These are phyloP conservation scores for Drosophila yooni DNA, from an alignment of 2,888 invertebrate genomes.

Conservation along the genomic window DNA sequence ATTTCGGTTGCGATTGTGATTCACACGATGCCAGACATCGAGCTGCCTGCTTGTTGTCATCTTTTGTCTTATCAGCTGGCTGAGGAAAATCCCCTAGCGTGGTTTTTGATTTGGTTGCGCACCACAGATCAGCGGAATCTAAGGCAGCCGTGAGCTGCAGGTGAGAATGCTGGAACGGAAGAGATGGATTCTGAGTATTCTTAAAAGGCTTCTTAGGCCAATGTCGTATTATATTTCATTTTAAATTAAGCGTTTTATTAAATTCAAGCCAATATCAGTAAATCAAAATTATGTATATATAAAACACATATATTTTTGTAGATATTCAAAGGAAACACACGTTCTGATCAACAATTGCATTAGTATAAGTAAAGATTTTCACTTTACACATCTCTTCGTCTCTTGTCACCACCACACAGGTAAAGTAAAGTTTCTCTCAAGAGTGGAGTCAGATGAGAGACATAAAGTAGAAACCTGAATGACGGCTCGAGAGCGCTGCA, in stretches of 20 bases:
- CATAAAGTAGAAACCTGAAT: slow-evolving; percentile 8
- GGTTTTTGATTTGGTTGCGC: slow-evolving; percentile 13
- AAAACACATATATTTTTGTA: neutral
- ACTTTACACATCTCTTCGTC: neutral
- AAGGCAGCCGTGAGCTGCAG: neutral
- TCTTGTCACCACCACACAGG: neutral
- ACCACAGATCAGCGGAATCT: neutral
- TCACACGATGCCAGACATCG: slow-evolving; percentile 30
- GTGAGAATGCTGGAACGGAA: neutral
- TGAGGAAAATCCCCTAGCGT: slow-evolving; percentile 33
- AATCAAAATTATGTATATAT: no score
- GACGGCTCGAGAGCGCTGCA: slow-evolving; percentile 23
- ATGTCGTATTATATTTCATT: neutral
- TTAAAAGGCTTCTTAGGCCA: neutral
- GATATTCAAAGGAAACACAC: neutral
- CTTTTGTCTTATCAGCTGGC: slow-evolving; percentile 14
- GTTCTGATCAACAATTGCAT: neutral
- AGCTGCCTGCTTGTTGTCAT: neutral
- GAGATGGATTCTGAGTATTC: neutral
- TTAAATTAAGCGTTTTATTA: neutral
- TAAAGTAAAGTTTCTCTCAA: slow-evolving; percentile 1
- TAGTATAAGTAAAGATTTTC: neutral
- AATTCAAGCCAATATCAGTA: neutral
- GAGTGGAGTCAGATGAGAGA: neutral
- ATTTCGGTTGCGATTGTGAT: slow-evolving; percentile 34